Evolutionary conservation across 2,888 invertebrate genomes (phyloP), one percentile per base, ranked within the genome.

Genomic region (Kuschelorhynchus macadamiae): DNA sequence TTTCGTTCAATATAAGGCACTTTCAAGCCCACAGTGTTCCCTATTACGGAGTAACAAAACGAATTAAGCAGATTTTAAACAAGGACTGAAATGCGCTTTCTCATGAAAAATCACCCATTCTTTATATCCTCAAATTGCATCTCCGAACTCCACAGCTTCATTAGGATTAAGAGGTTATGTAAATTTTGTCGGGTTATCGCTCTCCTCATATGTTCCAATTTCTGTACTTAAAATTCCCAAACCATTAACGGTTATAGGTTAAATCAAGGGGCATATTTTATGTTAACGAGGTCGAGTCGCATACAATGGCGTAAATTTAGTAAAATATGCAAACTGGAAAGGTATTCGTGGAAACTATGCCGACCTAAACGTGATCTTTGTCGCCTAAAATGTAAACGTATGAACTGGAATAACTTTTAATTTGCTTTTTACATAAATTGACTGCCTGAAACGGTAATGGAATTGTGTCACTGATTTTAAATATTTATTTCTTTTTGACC

Each of bases 241-340:
- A 25, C 25, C 4, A 3, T 25, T 25, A 7, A 25, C 25, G 25
- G 4, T 25, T 25, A 7, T 39, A 52, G 52, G 36, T 52, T 52
- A 36, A 60, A 47, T 60, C 16, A 49, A 49, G 25, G 49, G 50
- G 60, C 39, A 60, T 60, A 60, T 60, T 60, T 60, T 60, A 60
- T 60, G 60, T 41, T 36, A 60, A 60, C 25, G 25, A 60, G 39
- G 8, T 12, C 49, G 14, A 60, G n/a, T n/a, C n/a, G n/a, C n/a
- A n/a, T 60, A 49, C 47, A 49, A 49, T 57, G 17, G 47, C 49
- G 36, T 60, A 60, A 50, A 49, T 47, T 47, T 39, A 21, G 49
- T 60, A 49, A 60, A 60, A 50, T 60, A 60, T 60, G 60, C 60
- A 41, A 49, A 52, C 33, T 52, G 20, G 21, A 21, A 20, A 8